Evolutionary conservation across 2,888 invertebrate genomes (phyloP).

Genomic region (Lapara coniferarum): DNA sequence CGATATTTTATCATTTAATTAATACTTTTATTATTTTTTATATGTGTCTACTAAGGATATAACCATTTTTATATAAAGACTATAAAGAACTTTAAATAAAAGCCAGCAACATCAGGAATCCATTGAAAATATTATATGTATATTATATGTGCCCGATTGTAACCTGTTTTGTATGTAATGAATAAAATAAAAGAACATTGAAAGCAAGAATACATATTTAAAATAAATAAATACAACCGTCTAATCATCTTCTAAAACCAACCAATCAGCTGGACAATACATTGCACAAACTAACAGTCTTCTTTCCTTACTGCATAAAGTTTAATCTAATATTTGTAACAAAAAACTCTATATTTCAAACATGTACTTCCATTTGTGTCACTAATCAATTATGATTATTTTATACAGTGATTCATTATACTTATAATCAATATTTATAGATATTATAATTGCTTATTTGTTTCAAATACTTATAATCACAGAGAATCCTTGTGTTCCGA

Average conservation of each 20-base stretch:
- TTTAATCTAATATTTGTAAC: conserved; percentile 8
- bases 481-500: conserved; percentile 9
- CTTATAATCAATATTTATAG: conserved; percentile 17
- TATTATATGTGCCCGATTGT: too few species aligned
- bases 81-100: neutral
- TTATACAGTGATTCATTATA: conserved; percentile 5
- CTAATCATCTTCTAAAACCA: too few species aligned
- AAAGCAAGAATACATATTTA: neutral
- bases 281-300: conserved; percentile 22
- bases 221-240: neutral
- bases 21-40: neutral
- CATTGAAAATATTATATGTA: too few species aligned
- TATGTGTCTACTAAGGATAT: too few species aligned
- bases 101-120: neutral
- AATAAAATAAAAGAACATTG: neutral
- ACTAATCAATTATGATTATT: conserved; percentile 2
- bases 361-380: conserved; percentile 7
- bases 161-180: too few species aligned
- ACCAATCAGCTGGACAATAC: neutral
- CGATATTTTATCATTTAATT: neutral
- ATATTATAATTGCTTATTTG: conserved; percentile 12
- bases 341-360: neutral
- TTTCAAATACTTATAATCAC: conserved; percentile 19
- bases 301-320: conserved; percentile 8
- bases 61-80: too few species aligned